Conservation (phyloP, 2,113 vertebrate genomes). For the Hylia prasina region DNA sequence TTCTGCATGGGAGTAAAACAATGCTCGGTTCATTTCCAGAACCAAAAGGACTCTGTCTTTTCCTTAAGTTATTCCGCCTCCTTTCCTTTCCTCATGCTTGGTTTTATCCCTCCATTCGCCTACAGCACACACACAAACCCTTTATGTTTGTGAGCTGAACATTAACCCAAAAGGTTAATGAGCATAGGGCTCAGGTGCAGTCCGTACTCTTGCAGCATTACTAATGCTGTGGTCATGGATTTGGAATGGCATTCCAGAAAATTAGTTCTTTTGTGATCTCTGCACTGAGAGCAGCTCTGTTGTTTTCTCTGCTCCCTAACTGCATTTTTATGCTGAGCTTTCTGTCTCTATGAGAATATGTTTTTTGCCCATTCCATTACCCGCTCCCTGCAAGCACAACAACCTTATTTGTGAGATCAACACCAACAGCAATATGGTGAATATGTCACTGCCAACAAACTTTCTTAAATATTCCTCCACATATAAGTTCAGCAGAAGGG, state of each 20-base stretch:
- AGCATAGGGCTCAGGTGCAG: constrained; percentile 25
- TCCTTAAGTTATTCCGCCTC: neutral
- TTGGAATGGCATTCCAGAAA: constrained; percentile 47
- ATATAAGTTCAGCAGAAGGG: neutral
- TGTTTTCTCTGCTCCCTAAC: neutral
- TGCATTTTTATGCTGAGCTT: constrained; percentile 34
- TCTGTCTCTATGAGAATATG: neutral
- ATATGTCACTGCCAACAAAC: neutral
- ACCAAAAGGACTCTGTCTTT: constrained; percentile 16
- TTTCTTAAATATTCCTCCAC: neutral
- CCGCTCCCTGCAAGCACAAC: neutral
- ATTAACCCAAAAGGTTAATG: constrained; percentile 48
- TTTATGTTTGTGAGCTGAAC: neutral
- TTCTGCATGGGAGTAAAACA: neutral
- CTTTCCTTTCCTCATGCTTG: neutral
- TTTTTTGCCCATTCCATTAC: neutral
- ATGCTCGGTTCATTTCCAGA: neutral
- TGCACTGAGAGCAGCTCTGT: rapidly evolving
- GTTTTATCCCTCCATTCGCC: neutral
- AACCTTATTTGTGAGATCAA: constrained; percentile 5
- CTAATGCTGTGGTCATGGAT: constrained; percentile 25
- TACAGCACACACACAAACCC: neutral
- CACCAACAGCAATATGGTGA: neutral
- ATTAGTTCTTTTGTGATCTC: constrained; percentile 30
- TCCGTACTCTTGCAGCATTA: neutral